Percentiles rank a stretch among this genome's conserved stretches.
Evolutionary conservation across 1,140 invertebrate genomes (phyloP).

Genomic region (Ceratosolen fusciceps): DNA sequence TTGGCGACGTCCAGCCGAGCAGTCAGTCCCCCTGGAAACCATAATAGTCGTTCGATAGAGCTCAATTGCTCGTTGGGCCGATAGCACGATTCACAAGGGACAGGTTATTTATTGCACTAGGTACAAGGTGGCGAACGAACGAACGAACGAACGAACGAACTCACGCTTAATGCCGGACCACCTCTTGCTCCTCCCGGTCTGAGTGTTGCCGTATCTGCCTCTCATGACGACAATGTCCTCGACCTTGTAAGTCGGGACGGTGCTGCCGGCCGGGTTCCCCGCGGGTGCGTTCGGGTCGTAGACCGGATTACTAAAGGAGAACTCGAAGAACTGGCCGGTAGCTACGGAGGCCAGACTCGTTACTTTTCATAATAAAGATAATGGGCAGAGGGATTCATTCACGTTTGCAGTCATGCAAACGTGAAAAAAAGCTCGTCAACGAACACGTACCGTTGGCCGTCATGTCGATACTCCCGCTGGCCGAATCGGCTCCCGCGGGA

Average conservation of each 20-base stretch:
- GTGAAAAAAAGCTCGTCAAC: too few species aligned
- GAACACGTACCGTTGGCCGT: slow-evolving; percentile 56
- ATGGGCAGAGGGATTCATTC: too few species aligned
- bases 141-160: slow-evolving; percentile 43
- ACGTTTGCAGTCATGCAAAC: too few species aligned
- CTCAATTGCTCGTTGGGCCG: too few species aligned
- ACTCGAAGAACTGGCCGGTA: slow-evolving; percentile 72
- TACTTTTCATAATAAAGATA: too few species aligned
- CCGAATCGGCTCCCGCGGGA: slow-evolving; percentile 66
- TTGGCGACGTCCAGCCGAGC: slow-evolving; percentile 83
- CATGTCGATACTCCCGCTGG: slow-evolving; percentile 57
- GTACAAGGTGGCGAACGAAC: background rate
- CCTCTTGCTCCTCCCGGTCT: slow-evolving; percentile 66
- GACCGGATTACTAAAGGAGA: slow-evolving; percentile 85
- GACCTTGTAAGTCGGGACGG: slow-evolving; percentile 81
- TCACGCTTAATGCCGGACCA: slow-evolving; percentile 79
- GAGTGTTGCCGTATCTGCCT: slow-evolving; percentile 70
- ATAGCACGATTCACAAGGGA: too few species aligned
- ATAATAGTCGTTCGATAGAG: too few species aligned
- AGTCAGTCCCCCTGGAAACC: slow-evolving; percentile 73
- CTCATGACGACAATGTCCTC: slow-evolving; percentile 83
- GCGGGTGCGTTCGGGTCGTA: slow-evolving; percentile 78
- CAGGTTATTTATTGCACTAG: background rate
- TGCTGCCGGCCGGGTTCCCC: slow-evolving; percentile 71
- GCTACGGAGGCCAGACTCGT: slow-evolving; percentile 45